Base-by-base conservation (phyloP, 1,140 invertebrate genomes). In the Stratiolaelaps scimitus region DNA sequence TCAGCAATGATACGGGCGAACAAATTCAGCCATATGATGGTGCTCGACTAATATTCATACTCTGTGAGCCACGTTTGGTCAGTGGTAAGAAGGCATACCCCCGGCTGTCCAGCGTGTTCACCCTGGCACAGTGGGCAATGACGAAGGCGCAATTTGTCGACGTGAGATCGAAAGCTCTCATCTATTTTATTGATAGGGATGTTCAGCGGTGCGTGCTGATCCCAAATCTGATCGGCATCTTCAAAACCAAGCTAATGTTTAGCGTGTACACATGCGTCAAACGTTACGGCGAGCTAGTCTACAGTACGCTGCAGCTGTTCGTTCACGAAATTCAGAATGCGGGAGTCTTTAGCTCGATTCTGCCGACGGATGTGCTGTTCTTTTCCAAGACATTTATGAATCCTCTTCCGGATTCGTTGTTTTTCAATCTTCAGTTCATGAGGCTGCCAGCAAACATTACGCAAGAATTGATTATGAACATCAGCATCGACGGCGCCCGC, bases 131-230 rank as follows among this genome's bases (percentile, higher is more conserved):
- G 10, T 6, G 17, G n/a, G 53, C 20, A 1, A 26, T 60, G 15
- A 17, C 53, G 6, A 26, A 34, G 1, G 53, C 53, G 15, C 53
- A 60, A 34, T 60, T 60, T 17, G 17, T 60, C 20, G 53, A 60
- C 15, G 53, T 60, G 6, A 26, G 23, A 15, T 19, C 26, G 13
- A 60, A 60, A 26, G 23, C 23, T 60, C 15, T 60, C 1, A 19
- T 26, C 53, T 60, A 60, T 34, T 60, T 60, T 13, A 26, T 26
- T 10, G 34, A 23, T 15, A 20, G 26, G 26, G 15, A 60, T 4
- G 4, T 4, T 4, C 47, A 48, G 47, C 4, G 47, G 15, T 48
- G 47, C 47, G 47, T 34, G 15, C 53, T 60, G 2, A n/a, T 60
- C 6, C 53, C 23, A 15, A 60, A 10, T 23, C 53, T 60, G 2